Base-by-base conservation (phyloP, 2,888 invertebrate species). In the Embidobia sp. region DNA sequence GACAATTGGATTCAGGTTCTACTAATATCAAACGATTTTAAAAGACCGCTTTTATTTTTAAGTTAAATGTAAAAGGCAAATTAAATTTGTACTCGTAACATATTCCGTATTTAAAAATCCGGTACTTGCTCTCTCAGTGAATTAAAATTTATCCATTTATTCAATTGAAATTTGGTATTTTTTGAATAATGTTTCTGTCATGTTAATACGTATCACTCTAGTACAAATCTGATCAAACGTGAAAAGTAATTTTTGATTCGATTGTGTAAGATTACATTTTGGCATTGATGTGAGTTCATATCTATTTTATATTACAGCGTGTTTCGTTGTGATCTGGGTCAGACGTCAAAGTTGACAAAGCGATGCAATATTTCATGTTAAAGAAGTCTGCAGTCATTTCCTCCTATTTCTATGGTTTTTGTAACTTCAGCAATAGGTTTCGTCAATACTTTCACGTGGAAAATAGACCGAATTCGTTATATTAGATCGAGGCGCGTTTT, bases 331-430 rank as follows among this genome's bases (percentile, higher is more conserved):
- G 55, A 75, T 75, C 63, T 69, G 31, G 75, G 75, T 75, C 75
- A 69, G 15, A 55, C 57, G 55, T 75, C 67, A 66, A 75, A 63
- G 55, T 67, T 75, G 67, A 67, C 61, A 67, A 67, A 75, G 67
- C 42, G 75, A 67, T 40, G 67, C 63, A 48, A 67, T 75, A 67
- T 67, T 75, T 75, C 75, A 67, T 61, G 67, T 27, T 31, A 55
- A 67, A 61, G 61, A 61, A 75, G 55, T 48, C 48, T 49, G 44
- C 61, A 53, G 63, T 61, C 61, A 61, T 61, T 67, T 66, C 61
- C 53, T 40, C 29, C 6, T 10, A 31, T 66, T 49, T 26, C 51
- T 37, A 42, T 49, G 67, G 53, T 63, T 75, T 66, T 55, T 67
- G 31, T 61, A 51, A 53, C 44, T 29, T 37, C 22, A 37, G n/a